Base-by-base conservation (phyloP, 2,113 vertebrate genomes). In the Hylia prasina region DNA sequence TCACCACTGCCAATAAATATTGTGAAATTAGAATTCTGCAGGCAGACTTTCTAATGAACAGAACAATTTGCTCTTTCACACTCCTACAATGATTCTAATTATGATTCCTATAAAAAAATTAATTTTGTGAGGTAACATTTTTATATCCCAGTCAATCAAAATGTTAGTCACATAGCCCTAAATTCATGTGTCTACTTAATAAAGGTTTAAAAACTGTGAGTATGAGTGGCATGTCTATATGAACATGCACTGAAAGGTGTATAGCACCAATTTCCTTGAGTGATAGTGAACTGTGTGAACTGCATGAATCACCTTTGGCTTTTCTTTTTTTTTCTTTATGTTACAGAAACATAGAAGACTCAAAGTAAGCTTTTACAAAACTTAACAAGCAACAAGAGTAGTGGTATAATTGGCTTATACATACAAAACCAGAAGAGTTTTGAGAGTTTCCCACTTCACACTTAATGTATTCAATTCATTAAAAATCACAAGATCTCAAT, bases 1-100 rank as follows among this genome's bases (percentile, higher is more conserved):
- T 23, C 71, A 90, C 39, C 40, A 53, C 27, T 72, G 89, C 60
- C 69, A 71, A 82, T 79, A 96, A 96, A 94, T 94, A 95, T 71
- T 84, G 95, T 70, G 93, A 89, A 92, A 95, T 92, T 50, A 89
- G 76, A 92, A 92, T 90, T 89, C 86, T 70, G 82, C 54, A 88
- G 82, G 78, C 45, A 89, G 89, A 44, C 85, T 96, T 94, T 47
- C 86, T 92, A 83, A 91, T 75, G 71, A 89, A 90, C 82, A 90
- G 93, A 90, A 97, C 86, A 89, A 90, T 77, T 92, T 91, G 83
- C 64, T 97, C 94, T 90, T 96, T 97, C 91, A 90, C 71, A 93
- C 27, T 69, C 47, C 78, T 77, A 73, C 44, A 70, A 50, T 42
- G 45, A 37, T 28, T 73, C 39, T 72, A 85, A 48, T 85, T 50